Base-by-base conservation (phyloP, 1,140 invertebrate genomes). In the silkworm (Bombyx mori) region DNA sequence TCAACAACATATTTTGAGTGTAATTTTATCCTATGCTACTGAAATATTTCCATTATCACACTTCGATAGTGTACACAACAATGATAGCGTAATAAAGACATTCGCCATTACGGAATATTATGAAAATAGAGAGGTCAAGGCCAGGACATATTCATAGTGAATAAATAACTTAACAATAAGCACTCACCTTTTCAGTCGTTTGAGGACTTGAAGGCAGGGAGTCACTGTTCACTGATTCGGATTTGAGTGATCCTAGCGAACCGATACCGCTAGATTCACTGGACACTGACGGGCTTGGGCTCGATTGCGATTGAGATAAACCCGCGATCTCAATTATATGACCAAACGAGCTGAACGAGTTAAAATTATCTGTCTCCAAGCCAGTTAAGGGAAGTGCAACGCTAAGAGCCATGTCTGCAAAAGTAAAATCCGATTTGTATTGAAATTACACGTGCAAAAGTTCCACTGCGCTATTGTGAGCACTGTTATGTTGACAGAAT, bases 41-140 rank as follows among this genome's bases (percentile, higher is more conserved):
- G 26, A 35, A 35, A 79, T 75, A 54, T 73, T 76, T 79, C 71
- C 69, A 75, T 77, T 79, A 79, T 79, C 78, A 77, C 62, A 63
- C 66, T 69, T 75, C 73, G 74, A 71, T 75, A 74, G 57, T 78
- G 71, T 75, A 75, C 71, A 78, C 72, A 82, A 78, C 69, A 81
- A 71, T 79, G 79, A 82, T 82, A 81, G 77, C 76, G 68, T 77
- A 79, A 63, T 66, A 58, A 57, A 77, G 77, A 78, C 73, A 75
- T 79, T 79, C 82, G 84, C 84, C 82, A 87, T 87, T 85, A 87
- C 74, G 76, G 83, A 87, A 82, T 85, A 87, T 87, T 87, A 87
- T 87, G 84, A 87, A 87, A 85, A 87, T 82, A 84, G 84, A 83
- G 81, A 79, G 84, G 84, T 87, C 84, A 87, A 87, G 84, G 84